Evolutionary conservation across 2,113 vertebrate genomes (phyloP).

Genomic region (Aramus guarauna): DNA sequence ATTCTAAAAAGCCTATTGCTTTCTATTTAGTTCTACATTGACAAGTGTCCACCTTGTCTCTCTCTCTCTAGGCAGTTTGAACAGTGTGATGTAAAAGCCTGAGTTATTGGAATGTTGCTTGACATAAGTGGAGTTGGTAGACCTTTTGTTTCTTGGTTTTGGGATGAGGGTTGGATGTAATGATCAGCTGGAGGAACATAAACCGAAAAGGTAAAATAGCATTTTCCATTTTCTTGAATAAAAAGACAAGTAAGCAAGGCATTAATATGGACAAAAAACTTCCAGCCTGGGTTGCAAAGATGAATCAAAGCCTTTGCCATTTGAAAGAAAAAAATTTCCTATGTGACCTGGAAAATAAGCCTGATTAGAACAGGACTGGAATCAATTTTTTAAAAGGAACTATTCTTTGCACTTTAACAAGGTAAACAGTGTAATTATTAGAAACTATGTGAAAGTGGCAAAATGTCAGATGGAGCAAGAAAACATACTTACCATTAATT

Average conservation of each 20-base stretch:
- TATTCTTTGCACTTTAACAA: not conserved
- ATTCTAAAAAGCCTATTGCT: not conserved
- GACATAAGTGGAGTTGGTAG: not conserved
- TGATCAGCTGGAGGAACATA: not conserved
- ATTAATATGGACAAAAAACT: not conserved
- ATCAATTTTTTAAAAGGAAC: not conserved
- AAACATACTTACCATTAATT: not conserved
- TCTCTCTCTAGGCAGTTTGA: not conserved
- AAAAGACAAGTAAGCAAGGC: not conserved
- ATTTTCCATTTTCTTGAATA: not conserved
- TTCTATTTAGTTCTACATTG: not conserved
- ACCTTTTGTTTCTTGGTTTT: not conserved
- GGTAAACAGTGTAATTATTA: not conserved
- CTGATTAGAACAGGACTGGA: not conserved
- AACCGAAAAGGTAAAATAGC: not conserved
- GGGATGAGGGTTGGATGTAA: not conserved
- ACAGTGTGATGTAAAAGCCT: not conserved
- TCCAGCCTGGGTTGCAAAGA: not conserved
- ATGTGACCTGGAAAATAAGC: not conserved
- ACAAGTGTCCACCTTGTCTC: not conserved
- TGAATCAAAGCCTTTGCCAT: not conserved
- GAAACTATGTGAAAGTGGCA: not conserved
- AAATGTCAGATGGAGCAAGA: not conserved
- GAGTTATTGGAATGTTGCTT: not conserved
- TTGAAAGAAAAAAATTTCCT: not conserved